Evolutionary conservation across 2,113 vertebrate species (phyloP), one percentile per base, ranked within the genome.

Genomic region (Platichthys flesus): DNA sequence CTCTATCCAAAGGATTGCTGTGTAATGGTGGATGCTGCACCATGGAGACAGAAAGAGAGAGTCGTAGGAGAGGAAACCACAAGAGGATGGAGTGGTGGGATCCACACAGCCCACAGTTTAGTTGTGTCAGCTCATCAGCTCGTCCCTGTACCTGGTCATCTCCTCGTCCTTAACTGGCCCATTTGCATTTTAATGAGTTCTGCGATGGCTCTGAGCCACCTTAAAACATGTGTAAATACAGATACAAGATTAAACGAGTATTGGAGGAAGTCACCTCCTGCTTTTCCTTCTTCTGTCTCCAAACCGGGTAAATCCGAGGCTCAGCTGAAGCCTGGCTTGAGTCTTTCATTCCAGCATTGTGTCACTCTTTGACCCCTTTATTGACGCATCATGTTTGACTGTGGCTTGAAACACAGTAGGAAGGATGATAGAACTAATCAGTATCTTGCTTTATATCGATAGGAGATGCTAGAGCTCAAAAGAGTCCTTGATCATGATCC

Each of bases 101-200:
- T 67, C 49, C 65, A 61, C 55, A 35, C 31, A 18, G 62, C 58
- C 61, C 79, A 40, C 78, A 63, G 18, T 67, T 72, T 26, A 58
- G 42, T 77, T 67, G 63, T 76, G 84, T 89, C 85, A 88, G 84
- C 87, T 82, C 74, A 79, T 76, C 70, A 63, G 68, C 51, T 72
- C 37, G 56, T 71, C 64, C 40, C 40, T 78, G 80, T 70, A 87
- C 83, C 84, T 85, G 80, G 21, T 58, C 12, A 5, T 79, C 66
- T 76, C 9, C 58, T 45, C 21, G 2, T 65, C 65, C 64, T 42
- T 81, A 67, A 71, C 51, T 51, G 57, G 14, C 4, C 18, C 71
- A 88, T 91, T 90, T 85, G 84, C 91, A 91, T 91, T 85, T 82
- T 86, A 55, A 89, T 84, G 74, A 74, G 37, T 82, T 79, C 26